Evolutionary conservation across 2,888 invertebrate species (phyloP).

Genomic region (Torymus aiolomorphi): DNA sequence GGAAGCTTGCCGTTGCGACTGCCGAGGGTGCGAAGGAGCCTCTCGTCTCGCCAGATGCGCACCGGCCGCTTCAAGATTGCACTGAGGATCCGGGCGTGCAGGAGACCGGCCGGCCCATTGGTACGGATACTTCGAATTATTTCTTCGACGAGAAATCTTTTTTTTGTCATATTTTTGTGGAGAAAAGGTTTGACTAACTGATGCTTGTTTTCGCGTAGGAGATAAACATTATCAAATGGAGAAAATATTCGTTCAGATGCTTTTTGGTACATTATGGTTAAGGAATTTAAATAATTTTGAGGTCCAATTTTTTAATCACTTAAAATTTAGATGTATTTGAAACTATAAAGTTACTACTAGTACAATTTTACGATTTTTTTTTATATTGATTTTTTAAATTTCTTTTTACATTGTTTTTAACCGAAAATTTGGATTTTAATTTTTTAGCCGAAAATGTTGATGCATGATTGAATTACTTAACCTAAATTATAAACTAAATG

Average conservation of each 20-base stretch:
- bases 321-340: too few species aligned
- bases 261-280: too few species aligned
- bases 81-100: conserved; percentile 8
- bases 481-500: background rate
- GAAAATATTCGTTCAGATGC: too few species aligned
- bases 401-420: background rate
- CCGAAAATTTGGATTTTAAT: background rate
- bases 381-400: background rate
- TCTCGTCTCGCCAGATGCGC: conserved; percentile 4
- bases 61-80: conserved; percentile 13
- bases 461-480: conserved; percentile 1
- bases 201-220: too few species aligned
- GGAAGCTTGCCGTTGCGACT: background rate
- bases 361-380: conserved; percentile 1
- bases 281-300: too few species aligned
- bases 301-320: too few species aligned
- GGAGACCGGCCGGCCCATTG: conserved; percentile 4
- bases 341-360: background rate
- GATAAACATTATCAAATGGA: too few species aligned
- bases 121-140: too few species aligned
- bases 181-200: too few species aligned
- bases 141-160: too few species aligned
- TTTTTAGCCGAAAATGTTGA: too few species aligned
- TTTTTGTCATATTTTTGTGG: too few species aligned
- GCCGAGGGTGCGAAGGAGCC: background rate